phyloP scores from a whole-genome alignment of 1,140 invertebrate genomes.

The Agraylea sexmaculata region DNA sequence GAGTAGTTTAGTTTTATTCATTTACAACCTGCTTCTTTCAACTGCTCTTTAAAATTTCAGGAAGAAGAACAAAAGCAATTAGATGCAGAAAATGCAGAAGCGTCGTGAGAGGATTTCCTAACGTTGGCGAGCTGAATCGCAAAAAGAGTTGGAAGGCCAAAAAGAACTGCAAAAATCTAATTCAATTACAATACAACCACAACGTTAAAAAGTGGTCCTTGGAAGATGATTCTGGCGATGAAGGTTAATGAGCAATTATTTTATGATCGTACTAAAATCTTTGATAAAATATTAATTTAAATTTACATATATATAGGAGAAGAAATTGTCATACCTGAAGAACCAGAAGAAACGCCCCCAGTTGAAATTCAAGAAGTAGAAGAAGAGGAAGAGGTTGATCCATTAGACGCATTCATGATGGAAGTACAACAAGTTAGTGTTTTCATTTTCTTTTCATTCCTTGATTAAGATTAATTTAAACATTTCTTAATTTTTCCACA shows the following conservation, averaged over 20 bases:
- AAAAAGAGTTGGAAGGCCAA: constrained; percentile 70
- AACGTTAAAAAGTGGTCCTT: constrained; percentile 90
- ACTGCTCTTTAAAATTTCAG: too few species aligned
- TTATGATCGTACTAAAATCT: too few species aligned
- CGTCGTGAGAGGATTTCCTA: constrained; percentile 86
- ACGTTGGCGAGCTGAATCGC: constrained; percentile 80
- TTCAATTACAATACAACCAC: constrained; percentile 40
- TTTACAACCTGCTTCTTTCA: too few species aligned
- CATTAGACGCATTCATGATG: constrained; percentile 94
- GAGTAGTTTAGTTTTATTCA: too few species aligned
- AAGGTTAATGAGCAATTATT: too few species aligned
- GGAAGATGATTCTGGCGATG: constrained; percentile 77
- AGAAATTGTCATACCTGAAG: constrained; percentile 31
- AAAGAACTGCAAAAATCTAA: constrained; percentile 55
- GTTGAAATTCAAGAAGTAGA: constrained; percentile 33
- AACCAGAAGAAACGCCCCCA: constrained; percentile 25
- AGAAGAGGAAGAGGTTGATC: constrained; percentile 73
- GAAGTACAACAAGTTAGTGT: constrained; percentile 43
- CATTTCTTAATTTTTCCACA: constrained; percentile 20
- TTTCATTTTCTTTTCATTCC: constrained; percentile 2
- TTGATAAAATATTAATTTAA: constrained; percentile 25
- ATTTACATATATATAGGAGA: constrained; percentile 34
- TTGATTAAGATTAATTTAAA: background rate
- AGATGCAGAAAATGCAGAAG: constrained; percentile 94
- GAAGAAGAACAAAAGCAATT: constrained; percentile 80